Percentiles rank a stretch among this genome's conserved stretches.
These are phyloP conservation scores for Zenarchopterus dispar DNA, from an alignment of 2,797 vertebrate genomes.

Conservation along the genomic window DNA sequence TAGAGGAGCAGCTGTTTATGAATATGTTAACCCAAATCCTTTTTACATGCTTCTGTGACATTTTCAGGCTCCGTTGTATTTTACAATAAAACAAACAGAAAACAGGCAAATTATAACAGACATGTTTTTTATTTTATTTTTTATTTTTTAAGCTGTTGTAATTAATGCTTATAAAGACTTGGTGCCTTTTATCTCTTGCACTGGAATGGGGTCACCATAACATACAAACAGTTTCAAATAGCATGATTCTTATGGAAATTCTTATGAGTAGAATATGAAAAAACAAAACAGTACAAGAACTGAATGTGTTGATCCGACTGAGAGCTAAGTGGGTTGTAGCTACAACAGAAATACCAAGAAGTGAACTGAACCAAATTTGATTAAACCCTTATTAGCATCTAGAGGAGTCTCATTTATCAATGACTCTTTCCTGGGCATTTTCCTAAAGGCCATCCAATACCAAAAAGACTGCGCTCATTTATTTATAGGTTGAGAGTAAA, in stretches of 20 bases:
- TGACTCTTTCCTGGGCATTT: slow-evolving; percentile 14
- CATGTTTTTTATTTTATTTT: slow-evolving; percentile 21
- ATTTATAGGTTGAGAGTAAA: slow-evolving; percentile 53
- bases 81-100: slow-evolving; percentile 36
- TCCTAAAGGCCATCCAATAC: slow-evolving; percentile 47
- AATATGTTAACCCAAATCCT: neutral
- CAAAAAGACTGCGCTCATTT: slow-evolving; percentile 33
- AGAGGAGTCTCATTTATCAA: slow-evolving; percentile 60
- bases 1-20: slow-evolving; percentile 22
- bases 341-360: slow-evolving; percentile 2
- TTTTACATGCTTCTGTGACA: slow-evolving; percentile 15
- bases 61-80: slow-evolving; percentile 24
- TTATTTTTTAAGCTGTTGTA: slow-evolving; percentile 7
- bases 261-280: no score
- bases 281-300: no score
- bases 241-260: no score
- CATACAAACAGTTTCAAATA: no score
- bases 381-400: slow-evolving; percentile 60
- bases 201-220: no score
- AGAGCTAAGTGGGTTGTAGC: neutral
- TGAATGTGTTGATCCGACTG: slow-evolving; percentile 2
- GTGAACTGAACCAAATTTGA: slow-evolving; percentile 50
- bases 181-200: slow-evolving; percentile 30
- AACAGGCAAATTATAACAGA: slow-evolving; percentile 16
- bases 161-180: slow-evolving; percentile 22